Evolutionary conservation across 1,140 invertebrate genomes (phyloP).

Genomic region (Phocides pigmalion): DNA sequence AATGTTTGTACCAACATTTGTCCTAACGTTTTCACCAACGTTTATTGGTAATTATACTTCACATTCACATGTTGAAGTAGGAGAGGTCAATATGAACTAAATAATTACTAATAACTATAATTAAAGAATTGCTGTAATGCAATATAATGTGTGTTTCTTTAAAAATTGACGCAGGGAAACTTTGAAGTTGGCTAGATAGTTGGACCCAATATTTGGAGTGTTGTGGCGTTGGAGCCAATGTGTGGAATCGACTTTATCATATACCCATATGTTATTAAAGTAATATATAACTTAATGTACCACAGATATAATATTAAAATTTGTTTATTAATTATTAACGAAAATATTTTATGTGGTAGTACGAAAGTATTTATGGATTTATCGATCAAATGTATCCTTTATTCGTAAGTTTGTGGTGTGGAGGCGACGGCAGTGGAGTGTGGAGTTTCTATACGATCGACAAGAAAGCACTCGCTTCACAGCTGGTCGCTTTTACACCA

Average conservation of each 20-base stretch:
- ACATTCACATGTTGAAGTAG: no score
- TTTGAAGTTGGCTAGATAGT: no score
- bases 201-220: no score
- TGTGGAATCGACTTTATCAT: not conserved
- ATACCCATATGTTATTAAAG: constrained; percentile 16
- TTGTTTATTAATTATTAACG: constrained; percentile 31
- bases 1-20: no score
- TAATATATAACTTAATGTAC: constrained; percentile 32
- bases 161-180: no score
- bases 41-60: no score
- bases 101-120: no score
- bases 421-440: constrained; percentile 15
- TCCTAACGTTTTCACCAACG: no score
- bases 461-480: constrained; percentile 5
- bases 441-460: not conserved
- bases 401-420: not conserved
- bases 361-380: constrained; percentile 18
- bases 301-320: constrained; percentile 12
- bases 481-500: constrained; percentile 12
- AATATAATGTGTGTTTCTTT: no score
- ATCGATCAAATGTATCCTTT: constrained; percentile 17
- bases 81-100: no score
- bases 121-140: no score
- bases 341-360: constrained; percentile 23
- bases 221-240: no score